Base-by-base conservation (phyloP, 2,113 vertebrate species). In the Muntiacus muntjak region DNA sequence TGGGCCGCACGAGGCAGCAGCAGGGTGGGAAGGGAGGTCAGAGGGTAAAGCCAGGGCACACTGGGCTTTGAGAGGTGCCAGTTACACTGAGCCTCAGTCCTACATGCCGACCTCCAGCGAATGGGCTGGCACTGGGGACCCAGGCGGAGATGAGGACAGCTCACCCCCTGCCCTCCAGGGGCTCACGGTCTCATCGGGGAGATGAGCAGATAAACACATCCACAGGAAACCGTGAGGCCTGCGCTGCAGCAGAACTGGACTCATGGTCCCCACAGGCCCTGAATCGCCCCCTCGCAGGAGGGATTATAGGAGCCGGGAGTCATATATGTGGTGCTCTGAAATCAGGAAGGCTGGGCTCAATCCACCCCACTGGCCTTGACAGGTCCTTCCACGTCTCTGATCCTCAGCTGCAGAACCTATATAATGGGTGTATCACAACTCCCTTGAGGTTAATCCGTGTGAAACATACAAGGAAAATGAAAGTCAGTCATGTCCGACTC, bases 1-100 rank as follows among this genome's bases (percentile, higher is more conserved):
- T 2, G 13, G 50, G 62, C 17, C 28, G 30, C 14, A 4, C 0
- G 0, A 26, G 85, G n/a, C 21, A 36, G 64, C 16, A 19, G 23
- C 23, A 16, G n/a, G 4, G 6, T 6, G 1, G 21, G 43, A 55
- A 86, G 13, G 17, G 45, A 71, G 28, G 5, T 6, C 95, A 55
- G 79, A 91, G 43, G 88, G 50, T 21, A 2, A 25, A 43, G 16
- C 9, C 0, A 12, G 17, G 1, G 33, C 33, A 7, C 0, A 0
- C 33, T 11, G 36, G 25, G 47, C 33, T 25, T 52, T 16, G 10
- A 17, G n/a, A 47, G 6, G 21, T 3, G 0, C 36, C 15, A 2
- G 21, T 25, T 25, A 6, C 11, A 12, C 50, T 2, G 67, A 71
- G 28, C 58, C 81, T 52, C 78, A 6, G 11, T 3, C 1, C 25